Conservation (phyloP, 2,888 invertebrate genomes). For the Pteria penguin region DNA sequence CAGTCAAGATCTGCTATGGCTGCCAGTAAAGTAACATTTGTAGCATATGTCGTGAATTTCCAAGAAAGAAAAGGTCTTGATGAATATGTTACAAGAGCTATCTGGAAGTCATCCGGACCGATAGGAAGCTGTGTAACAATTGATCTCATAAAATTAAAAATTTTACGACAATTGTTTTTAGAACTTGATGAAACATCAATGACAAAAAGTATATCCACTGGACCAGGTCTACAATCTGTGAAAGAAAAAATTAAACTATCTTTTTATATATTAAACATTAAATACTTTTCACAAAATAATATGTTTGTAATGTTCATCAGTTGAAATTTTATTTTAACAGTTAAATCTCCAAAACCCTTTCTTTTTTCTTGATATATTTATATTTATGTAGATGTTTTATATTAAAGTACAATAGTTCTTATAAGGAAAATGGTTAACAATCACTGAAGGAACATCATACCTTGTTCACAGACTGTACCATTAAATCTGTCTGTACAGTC, state of each 20-base stretch:
- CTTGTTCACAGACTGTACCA: neutral
- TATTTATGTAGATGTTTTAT: no score
- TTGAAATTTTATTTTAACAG: no score
- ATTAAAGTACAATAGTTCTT: no score
- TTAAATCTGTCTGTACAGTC: neutral
- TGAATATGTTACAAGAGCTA: conserved; percentile 12
- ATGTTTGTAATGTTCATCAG: no score
- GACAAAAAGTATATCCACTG: neutral
- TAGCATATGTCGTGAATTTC: neutral
- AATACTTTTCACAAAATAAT: no score
- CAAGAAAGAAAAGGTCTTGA: conserved; percentile 2
- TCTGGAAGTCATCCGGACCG: conserved; percentile 21
- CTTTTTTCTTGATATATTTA: no score
- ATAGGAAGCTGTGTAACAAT: conserved; percentile 19
- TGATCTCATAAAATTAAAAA: neutral
- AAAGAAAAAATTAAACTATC: neutral
- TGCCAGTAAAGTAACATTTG: neutral
- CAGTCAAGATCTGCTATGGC: neutral
- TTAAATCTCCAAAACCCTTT: no score
- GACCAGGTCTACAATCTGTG: neutral
- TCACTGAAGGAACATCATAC: neutral
- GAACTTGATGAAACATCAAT: neutral
- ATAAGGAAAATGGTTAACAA: no score
- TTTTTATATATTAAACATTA: no score
- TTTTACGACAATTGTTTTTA: neutral